A percentile compares a stretch with the other conserved stretches of the same genome.
Conservation (phyloP, 2,113 vertebrate species). For the Caranx ignobilis region DNA sequence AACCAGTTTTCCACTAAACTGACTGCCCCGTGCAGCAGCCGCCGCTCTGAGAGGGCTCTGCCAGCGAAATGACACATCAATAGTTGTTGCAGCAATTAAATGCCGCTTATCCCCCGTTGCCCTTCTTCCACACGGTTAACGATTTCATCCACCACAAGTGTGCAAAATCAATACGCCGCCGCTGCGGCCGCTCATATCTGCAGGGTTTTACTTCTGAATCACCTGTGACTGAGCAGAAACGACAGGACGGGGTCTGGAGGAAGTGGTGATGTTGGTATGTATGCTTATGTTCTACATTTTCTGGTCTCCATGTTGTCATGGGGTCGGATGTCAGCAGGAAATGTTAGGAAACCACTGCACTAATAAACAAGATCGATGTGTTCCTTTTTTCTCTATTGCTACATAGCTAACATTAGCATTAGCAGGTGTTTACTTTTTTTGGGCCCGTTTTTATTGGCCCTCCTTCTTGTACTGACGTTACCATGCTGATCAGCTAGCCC, state of each 20-base stretch:
- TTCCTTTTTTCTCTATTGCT: too few species aligned
- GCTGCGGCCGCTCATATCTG: constrained; percentile 7
- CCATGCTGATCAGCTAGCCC: too few species aligned
- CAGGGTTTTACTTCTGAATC: background rate
- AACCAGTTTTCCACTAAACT: constrained; percentile 58
- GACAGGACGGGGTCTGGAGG: background rate
- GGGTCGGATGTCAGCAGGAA: too few species aligned
- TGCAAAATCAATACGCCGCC: constrained; percentile 24
- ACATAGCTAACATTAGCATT: too few species aligned
- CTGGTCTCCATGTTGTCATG: too few species aligned
- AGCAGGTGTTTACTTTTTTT: too few species aligned
- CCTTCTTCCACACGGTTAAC: constrained; percentile 42
- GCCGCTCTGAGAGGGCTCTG: constrained; percentile 15
- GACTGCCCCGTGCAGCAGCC: constrained; percentile 18
- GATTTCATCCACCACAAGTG: constrained; percentile 50
- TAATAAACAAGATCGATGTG: too few species aligned
- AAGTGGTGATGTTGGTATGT: background rate
- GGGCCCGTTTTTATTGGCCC: too few species aligned
- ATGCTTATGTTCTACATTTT: too few species aligned
- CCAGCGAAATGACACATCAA: constrained; percentile 46
- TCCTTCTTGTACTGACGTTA: too few species aligned
- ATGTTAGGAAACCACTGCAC: too few species aligned
- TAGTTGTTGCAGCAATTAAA: constrained; percentile 62
- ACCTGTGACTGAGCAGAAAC: background rate
- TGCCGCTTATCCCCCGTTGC: constrained; percentile 7